Evolutionary conservation across 2,113 vertebrate genomes (phyloP).

Genomic region (Ctenodactylus gundi): DNA sequence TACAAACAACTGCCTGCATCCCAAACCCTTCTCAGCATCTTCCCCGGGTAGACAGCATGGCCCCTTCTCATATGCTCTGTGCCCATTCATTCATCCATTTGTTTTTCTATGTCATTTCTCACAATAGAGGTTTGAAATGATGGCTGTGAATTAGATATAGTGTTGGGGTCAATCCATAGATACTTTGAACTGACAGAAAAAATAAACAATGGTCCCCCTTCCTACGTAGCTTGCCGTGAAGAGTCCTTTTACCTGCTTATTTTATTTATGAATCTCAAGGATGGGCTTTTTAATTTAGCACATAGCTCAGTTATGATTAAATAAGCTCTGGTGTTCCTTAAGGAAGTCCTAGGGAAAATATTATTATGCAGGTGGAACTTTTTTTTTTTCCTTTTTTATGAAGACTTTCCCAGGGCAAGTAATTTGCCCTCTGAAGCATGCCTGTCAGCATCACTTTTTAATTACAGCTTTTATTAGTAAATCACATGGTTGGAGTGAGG

Average conservation of each 20-base stretch:
- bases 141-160: neutral
- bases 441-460: neutral
- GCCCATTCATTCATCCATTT: neutral
- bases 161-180: neutral
- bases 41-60: neutral
- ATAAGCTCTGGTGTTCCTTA: neutral
- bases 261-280: neutral
- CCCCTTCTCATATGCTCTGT: neutral
- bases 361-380: neutral
- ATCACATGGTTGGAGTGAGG: neutral
- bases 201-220: neutral
- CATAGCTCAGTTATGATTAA: neutral
- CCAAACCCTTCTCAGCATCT: neutral
- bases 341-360: neutral
- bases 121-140: neutral
- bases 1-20: neutral
- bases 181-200: neutral
- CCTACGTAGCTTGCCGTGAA: neutral
- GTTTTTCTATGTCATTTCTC: neutral
- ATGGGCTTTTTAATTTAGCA: neutral
- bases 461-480: neutral
- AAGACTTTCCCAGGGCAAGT: neutral
- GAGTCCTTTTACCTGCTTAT: neutral
- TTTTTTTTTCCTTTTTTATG: neutral
- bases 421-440: neutral